Percentiles rank a stretch among this genome's conserved stretches.
phyloP scores from a whole-genome alignment of 2,888 invertebrate genomes.

The Ophion ventricosus region DNA sequence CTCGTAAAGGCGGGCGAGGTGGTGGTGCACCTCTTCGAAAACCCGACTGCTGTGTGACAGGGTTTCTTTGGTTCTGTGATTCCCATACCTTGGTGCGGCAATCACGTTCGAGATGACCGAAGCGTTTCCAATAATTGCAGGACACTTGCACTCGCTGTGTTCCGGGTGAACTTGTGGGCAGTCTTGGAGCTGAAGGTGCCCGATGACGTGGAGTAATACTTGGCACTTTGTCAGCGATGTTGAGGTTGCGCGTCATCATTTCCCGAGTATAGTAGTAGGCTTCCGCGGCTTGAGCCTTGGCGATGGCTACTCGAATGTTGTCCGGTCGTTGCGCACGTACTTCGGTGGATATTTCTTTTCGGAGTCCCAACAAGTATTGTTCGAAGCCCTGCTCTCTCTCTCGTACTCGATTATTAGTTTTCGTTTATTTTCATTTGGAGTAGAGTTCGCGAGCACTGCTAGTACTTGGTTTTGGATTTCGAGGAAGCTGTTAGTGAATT shows the following conservation, averaged over 20 bases:
- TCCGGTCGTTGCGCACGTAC: too few species aligned
- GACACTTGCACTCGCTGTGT: too few species aligned
- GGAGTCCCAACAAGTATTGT: constrained; percentile 25
- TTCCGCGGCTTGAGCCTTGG: constrained; percentile 16
- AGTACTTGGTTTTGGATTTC: constrained; percentile 17
- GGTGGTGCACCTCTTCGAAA: too few species aligned
- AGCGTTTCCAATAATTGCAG: too few species aligned
- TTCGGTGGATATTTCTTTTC: constrained; percentile 20
- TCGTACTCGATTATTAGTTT: not conserved
- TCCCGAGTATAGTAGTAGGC: constrained; percentile 20
- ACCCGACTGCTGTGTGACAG: too few species aligned
- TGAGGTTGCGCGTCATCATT: constrained; percentile 24
- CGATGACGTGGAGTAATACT: too few species aligned
- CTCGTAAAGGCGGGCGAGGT: too few species aligned
- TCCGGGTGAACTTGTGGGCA: too few species aligned
- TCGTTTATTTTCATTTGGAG: not conserved
- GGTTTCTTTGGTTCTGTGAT: too few species aligned
- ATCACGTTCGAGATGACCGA: too few species aligned
- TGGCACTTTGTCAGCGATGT: not conserved
- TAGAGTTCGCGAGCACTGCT: not conserved
- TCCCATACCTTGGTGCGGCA: too few species aligned
- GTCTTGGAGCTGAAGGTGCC: too few species aligned
- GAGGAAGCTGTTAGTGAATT: constrained; percentile 24
- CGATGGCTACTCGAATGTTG: constrained; percentile 5
- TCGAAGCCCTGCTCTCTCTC: constrained; percentile 16